Conservation (phyloP, 2,113 vertebrate genomes). For the Coptodon bakossiorum region DNA sequence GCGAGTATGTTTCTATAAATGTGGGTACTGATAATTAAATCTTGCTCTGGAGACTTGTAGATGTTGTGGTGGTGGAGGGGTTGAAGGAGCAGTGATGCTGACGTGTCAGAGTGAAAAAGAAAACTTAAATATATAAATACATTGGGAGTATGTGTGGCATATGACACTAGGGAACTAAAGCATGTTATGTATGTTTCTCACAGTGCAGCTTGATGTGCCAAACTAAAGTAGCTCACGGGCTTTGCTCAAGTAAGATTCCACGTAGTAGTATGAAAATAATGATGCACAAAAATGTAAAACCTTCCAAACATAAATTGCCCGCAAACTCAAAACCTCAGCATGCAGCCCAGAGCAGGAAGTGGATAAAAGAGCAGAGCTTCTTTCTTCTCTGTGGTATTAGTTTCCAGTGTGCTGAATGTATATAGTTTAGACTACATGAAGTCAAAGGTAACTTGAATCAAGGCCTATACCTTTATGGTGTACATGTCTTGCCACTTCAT, state of each 20-base stretch:
- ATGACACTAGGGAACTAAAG: background rate
- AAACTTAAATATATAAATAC: background rate
- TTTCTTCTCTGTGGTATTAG: background rate
- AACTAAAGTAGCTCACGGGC: background rate
- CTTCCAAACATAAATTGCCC: background rate
- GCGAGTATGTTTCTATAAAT: background rate
- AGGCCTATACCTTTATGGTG: background rate
- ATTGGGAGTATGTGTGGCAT: background rate
- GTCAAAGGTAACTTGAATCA: conserved; percentile 29
- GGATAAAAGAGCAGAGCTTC: background rate
- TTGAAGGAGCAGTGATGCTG: background rate
- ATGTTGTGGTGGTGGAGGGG: background rate
- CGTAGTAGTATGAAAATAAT: conserved; percentile 2
- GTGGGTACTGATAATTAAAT: background rate
- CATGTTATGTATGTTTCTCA: background rate
- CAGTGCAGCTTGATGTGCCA: background rate
- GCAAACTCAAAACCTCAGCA: conserved; percentile 3
- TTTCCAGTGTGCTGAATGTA: conserved; percentile 13
- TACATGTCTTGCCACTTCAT: background rate
- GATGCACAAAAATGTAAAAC: conserved; percentile 5
- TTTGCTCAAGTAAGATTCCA: background rate
- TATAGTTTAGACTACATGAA: conserved; percentile 35
- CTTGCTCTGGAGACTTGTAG: background rate
- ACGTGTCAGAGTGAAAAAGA: background rate
- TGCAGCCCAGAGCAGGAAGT: background rate